Percentiles rank a stretch among this genome's conserved stretches.
Conservation (phyloP, 1,140 invertebrate genomes). For the Drosophila kanapiae region DNA sequence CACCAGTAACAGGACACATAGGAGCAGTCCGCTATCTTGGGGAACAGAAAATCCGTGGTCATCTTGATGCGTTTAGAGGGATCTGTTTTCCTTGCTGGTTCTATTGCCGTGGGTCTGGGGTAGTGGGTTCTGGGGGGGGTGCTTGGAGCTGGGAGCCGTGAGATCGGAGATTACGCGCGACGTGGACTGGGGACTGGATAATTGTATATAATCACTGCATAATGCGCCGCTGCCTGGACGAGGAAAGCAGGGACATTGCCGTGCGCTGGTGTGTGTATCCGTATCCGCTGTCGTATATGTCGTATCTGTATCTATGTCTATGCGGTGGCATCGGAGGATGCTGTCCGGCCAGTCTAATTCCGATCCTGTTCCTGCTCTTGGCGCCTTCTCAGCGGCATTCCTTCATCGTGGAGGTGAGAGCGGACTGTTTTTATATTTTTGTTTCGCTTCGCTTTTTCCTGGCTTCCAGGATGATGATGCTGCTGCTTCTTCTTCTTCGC, state of each 20-base stretch:
- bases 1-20: constrained; percentile 90
- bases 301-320: constrained; percentile 32
- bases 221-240: constrained; percentile 47
- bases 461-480: constrained; percentile 53
- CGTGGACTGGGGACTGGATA: constrained; percentile 21
- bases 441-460: constrained; percentile 31
- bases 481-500: constrained; percentile 16
- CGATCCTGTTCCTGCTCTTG: constrained; percentile 17
- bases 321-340: constrained; percentile 38
- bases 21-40: constrained; percentile 88
- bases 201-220: constrained; percentile 49
- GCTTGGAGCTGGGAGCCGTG: constrained; percentile 28
- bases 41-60: constrained; percentile 86
- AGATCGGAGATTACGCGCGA: constrained; percentile 25
- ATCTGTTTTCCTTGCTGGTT: constrained; percentile 2
- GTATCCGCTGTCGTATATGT: constrained; percentile 16
- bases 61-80: constrained; percentile 55
- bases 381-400: constrained; percentile 29
- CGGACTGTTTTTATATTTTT: constrained; percentile 35
- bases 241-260: constrained; percentile 20
- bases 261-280: constrained; percentile 30
- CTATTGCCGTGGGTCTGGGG: constrained; percentile 1
- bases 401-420: constrained; percentile 27
- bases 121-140: constrained; percentile 1
- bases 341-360: constrained; percentile 14